phyloP scores from a whole-genome alignment of 2,113 vertebrate species.

The Notarius lentiginosus region DNA sequence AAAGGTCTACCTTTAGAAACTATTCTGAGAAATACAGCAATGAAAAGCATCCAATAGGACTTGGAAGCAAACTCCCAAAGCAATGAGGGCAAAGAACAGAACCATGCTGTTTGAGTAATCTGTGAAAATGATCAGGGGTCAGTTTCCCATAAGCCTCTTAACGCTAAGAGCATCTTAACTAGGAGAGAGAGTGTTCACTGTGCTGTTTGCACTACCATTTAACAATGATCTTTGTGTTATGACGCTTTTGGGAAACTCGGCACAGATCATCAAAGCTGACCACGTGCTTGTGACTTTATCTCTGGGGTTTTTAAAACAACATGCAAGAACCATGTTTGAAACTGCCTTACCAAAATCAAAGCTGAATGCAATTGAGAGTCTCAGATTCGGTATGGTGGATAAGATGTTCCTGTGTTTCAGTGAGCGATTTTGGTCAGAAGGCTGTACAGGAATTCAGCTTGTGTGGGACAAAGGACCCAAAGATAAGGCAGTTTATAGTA shows the following conservation, averaged over 20 bases:
- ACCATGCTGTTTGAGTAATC: slow-evolving; percentile 45
- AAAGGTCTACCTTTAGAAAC: slow-evolving; percentile 50
- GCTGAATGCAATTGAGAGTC: slow-evolving; percentile 56
- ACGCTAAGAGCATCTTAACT: too few relatives aligned
- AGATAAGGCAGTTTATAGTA: slow-evolving; percentile 44
- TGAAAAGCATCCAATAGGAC: slow-evolving; percentile 54
- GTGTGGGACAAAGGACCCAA: slow-evolving; percentile 62
- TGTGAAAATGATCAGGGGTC: slow-evolving; percentile 50
- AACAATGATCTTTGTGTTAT: too few relatives aligned
- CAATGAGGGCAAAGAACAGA: background rate
- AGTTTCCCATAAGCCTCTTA: too few relatives aligned
- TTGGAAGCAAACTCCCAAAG: background rate
- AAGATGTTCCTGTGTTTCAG: slow-evolving; percentile 65
- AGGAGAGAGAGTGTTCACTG: too few relatives aligned
- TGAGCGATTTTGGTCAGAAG: slow-evolving; percentile 61
- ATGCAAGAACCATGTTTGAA: slow-evolving; percentile 54
- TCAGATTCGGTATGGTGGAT: slow-evolving; percentile 62
- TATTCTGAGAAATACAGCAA: slow-evolving; percentile 42
- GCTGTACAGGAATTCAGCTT: slow-evolving; percentile 62
- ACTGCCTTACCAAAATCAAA: slow-evolving; percentile 56
- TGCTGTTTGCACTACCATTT: too few relatives aligned
- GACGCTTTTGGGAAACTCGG: too few relatives aligned
- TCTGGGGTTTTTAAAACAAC: slow-evolving; percentile 56
- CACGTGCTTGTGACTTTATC: slow-evolving; percentile 61
- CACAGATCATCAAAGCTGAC: slow-evolving; percentile 51